These are phyloP conservation scores for Hycleus cichorii DNA, from an alignment of 1,140 invertebrate genomes.

Conservation along the genomic window DNA sequence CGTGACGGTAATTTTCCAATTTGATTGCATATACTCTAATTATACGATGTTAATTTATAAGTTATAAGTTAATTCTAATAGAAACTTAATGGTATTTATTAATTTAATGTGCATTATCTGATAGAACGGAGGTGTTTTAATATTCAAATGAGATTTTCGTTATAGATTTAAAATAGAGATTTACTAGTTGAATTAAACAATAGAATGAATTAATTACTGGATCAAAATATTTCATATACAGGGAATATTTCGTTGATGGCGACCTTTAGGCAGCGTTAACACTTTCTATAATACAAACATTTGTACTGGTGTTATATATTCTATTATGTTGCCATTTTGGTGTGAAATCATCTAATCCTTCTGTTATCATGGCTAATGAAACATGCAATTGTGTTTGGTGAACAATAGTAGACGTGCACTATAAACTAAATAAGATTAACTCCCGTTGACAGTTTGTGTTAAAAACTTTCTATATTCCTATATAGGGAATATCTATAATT, in stretches of 20 bases:
- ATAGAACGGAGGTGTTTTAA: not conserved
- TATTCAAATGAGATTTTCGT: not conserved
- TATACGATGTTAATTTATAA: too few relatives aligned
- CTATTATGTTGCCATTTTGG: constrained; percentile 21
- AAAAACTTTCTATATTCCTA: not conserved
- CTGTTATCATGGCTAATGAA: constrained; percentile 27
- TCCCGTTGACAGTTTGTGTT: constrained; percentile 4
- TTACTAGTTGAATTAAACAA: constrained; percentile 20
- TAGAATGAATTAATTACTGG: constrained; percentile 29
- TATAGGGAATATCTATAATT: constrained; percentile 12
- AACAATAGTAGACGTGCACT: constrained; percentile 23
- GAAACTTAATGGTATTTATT: too few relatives aligned
- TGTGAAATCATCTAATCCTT: constrained; percentile 26
- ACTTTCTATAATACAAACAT: constrained; percentile 23
- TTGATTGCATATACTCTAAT: too few relatives aligned
- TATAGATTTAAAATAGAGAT: constrained; percentile 11
- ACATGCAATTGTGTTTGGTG: constrained; percentile 28
- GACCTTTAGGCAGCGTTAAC: constrained; percentile 13
- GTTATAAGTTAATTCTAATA: too few relatives aligned
- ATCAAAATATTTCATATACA: constrained; percentile 23
- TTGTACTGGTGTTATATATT: constrained; percentile 26
- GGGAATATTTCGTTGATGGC: constrained; percentile 19
- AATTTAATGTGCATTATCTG: not conserved
- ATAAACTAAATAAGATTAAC: constrained; percentile 5
- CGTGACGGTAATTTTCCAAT: too few relatives aligned